Evolutionary conservation across 92 coral and sea anemone species (phyloP).

Genomic region (Phenganax subtilis): DNA sequence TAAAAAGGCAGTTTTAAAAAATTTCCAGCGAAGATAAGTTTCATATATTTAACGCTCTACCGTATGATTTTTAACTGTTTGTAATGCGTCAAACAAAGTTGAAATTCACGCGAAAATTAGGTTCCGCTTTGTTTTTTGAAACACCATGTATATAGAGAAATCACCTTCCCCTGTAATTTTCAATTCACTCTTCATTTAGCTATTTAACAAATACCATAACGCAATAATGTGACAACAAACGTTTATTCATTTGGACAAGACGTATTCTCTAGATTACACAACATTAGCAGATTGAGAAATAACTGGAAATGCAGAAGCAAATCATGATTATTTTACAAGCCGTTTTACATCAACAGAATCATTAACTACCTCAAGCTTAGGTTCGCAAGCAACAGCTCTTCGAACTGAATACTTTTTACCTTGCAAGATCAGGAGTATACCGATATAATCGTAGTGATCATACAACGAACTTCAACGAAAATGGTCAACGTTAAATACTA

Average conservation of each 20-base stretch:
- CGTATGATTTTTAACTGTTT: no score
- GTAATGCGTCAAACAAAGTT: no score
- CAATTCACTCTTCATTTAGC: no score
- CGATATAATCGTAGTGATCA: slow-evolving; percentile 1
- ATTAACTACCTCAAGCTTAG: background rate
- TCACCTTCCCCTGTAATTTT: no score
- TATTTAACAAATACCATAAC: no score
- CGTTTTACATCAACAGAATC: background rate
- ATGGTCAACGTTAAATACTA: background rate
- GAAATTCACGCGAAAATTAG: no score
- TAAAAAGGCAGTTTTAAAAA: no score
- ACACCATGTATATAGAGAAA: no score
- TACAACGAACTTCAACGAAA: slow-evolving; percentile 7
- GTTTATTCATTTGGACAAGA: slow-evolving; percentile 10
- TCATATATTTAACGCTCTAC: no score
- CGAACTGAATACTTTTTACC: background rate
- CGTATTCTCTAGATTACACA: background rate
- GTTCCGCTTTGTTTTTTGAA: no score
- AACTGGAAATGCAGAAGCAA: background rate
- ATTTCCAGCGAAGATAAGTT: no score
- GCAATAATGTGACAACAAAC: slow-evolving; percentile 3
- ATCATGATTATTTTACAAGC: background rate
- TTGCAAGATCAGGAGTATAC: background rate
- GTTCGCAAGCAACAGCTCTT: background rate
- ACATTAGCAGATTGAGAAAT: slow-evolving; percentile 23